Evolutionary conservation across 2,797 vertebrate species (phyloP), one percentile per base, ranked within the genome.

Genomic region (Hippoglossus hippoglossus): DNA sequence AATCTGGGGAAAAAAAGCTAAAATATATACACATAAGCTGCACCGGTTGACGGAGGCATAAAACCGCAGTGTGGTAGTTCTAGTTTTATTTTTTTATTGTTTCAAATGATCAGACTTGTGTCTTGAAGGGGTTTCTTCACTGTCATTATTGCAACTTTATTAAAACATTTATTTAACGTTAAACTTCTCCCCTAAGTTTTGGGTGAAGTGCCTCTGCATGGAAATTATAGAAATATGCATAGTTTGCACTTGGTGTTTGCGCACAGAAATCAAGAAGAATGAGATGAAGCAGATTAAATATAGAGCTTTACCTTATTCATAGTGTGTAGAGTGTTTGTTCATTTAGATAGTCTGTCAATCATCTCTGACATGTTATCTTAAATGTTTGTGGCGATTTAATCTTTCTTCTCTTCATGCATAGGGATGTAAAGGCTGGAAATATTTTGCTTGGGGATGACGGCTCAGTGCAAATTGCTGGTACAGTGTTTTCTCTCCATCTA

Each of bases 361-460:
- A 7, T 19, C 1, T 39, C 36, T 39, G 13, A 71, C 63, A 31
- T 77, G 61, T 54, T 21, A n/a, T 63, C 24, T 49, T 56, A 62
- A 36, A 34, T 71, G 36, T 71, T 24, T n/a, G 18, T 67, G 21
- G 10, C 3, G 63, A 55, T 60, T 67, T 62, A 61, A 69, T 77
- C 22, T 53, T 66, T 24, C 21, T 46, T 24, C 39, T 77, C 54
- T 57, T 75, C 71, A 61, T 78, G 19, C 77, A 24, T 92, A 98
- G 97, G 91, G 97, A 98, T 91, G 95, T 98, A 79, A 98, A 98
- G 91, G 97, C 97, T 83, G 97, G 97, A 89, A 98, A 98, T 86
- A 98, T 98, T 91, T 96, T 98, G 83, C 95, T 98, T 31, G 97
- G 97, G 77, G 96, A 98, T 51, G 97, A 98, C 73, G 97, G 97